Conservation (phyloP, 92 coral and sea anemone species). For the Paramuricea clavata region DNA sequence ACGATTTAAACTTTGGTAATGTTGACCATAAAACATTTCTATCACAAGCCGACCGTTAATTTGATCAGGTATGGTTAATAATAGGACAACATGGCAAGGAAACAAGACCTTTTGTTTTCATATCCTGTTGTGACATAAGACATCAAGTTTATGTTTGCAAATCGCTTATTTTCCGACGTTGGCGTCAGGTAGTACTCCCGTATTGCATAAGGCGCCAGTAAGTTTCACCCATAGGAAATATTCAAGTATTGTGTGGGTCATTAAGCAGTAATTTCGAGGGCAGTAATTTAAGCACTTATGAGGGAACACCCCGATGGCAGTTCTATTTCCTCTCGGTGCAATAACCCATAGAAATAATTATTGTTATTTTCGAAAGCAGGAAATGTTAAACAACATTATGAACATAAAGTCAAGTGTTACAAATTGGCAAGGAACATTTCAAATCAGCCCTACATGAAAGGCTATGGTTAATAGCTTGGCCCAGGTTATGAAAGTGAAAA, state of each 20-base stretch:
- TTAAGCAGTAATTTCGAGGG: neutral
- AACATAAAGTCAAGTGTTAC: neutral
- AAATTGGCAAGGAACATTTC: neutral
- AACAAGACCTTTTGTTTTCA: neutral
- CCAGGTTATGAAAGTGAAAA: too few species aligned
- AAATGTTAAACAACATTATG: neutral
- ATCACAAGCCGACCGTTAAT: neutral
- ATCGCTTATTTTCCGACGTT: neutral
- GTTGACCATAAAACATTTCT: neutral
- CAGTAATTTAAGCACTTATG: neutral
- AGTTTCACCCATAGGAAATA: neutral
- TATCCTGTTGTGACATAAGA: neutral
- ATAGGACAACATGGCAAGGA: neutral
- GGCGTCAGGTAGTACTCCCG: neutral
- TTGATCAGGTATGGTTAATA: neutral
- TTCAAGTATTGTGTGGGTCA: neutral
- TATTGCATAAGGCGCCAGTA: neutral
- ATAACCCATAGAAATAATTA: constrained; percentile 12
- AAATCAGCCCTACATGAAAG: neutral
- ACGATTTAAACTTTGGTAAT: too few species aligned
- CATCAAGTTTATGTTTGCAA: neutral
- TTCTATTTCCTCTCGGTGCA: constrained; percentile 18
- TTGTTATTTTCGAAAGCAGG: neutral
- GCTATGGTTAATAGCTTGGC: too few species aligned
- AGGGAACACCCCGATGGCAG: neutral